These are phyloP conservation scores for Gymnocephalus cernua DNA, from an alignment of 2,113 vertebrate species.

Conservation along the genomic window DNA sequence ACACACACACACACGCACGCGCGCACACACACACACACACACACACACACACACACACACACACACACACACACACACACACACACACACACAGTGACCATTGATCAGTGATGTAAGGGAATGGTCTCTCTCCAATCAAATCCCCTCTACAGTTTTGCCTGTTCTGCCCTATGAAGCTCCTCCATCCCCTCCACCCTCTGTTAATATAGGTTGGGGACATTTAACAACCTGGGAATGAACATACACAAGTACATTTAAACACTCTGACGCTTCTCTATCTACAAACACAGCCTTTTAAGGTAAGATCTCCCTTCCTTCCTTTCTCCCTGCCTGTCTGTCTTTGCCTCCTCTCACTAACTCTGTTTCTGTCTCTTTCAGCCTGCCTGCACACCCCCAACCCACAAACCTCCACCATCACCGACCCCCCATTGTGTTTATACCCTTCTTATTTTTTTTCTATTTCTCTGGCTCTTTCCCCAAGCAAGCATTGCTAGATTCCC, in stretches of 20 bases:
- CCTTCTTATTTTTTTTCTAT: constrained; percentile 15
- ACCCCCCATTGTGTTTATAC: constrained; percentile 13
- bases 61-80: not conserved
- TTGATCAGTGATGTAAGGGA: constrained; percentile 8
- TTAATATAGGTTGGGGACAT: constrained; percentile 47
- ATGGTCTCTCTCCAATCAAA: constrained; percentile 14
- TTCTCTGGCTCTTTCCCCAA: constrained; percentile 35
- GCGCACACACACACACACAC: not conserved
- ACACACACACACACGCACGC: constrained; percentile 4
- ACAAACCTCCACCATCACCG: not conserved
- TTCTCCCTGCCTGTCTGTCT: constrained; percentile 45
- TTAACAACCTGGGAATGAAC: constrained; percentile 51
- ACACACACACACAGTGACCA: not conserved
- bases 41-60: constrained; percentile 15
- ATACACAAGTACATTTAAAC: constrained; percentile 65
- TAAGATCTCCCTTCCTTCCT: constrained; percentile 66
- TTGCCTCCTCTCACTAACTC: constrained; percentile 27
- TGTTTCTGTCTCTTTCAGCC: constrained; percentile 24
- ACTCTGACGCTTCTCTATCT: constrained; percentile 65
- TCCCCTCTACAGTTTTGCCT: constrained; percentile 15
- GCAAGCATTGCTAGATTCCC: constrained; percentile 37
- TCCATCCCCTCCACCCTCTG: constrained; percentile 31
- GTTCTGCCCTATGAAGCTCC: constrained; percentile 29
- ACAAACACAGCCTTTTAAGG: constrained; percentile 86
- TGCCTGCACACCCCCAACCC: not conserved